These are phyloP conservation scores for Calycopis cecrops DNA, from an alignment of 1,140 invertebrate genomes.

Conservation along the genomic window DNA sequence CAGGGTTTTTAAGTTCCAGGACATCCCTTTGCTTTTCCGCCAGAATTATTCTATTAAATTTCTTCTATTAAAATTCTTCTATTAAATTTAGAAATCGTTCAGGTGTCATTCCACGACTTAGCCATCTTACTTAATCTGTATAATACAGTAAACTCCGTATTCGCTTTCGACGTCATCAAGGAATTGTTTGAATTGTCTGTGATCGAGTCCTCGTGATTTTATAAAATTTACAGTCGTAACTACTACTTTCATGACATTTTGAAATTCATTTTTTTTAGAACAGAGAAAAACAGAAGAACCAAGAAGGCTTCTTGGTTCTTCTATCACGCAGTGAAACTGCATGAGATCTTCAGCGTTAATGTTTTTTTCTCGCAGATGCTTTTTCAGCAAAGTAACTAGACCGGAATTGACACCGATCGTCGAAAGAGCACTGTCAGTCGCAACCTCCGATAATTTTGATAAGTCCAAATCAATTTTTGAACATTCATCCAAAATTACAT, in stretches of 20 bases:
- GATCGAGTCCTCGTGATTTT: conserved; percentile 19
- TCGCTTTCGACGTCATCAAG: conserved; percentile 19
- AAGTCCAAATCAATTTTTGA: conserved; percentile 20
- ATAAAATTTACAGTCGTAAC: conserved; percentile 27
- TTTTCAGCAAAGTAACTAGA: conserved; percentile 24
- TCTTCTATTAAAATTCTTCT: conserved; percentile 20
- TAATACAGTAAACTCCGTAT: conserved; percentile 24
- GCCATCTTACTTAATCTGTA: conserved; percentile 21
- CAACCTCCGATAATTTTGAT: conserved; percentile 24
- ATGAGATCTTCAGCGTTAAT: conserved; percentile 21
- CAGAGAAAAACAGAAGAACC: too few relatives aligned
- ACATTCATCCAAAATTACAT: conserved; percentile 1
- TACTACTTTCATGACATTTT: conserved; percentile 21
- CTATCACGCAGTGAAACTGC: conserved; percentile 25
- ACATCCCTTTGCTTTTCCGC: conserved; percentile 13
- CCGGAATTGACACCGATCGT: conserved; percentile 24
- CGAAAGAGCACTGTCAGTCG: conserved; percentile 23
- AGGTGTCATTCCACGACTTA: not conserved
- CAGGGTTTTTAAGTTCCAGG: conserved; percentile 19
- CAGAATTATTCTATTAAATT: conserved; percentile 22
- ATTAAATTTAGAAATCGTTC: conserved; percentile 12
- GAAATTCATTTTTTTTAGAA: conserved; percentile 18
- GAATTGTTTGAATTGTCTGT: conserved; percentile 24
- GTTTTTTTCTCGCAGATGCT: conserved; percentile 24
- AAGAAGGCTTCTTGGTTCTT: conserved; percentile 26